Evolutionary conservation across 2,797 vertebrate genomes (phyloP), one percentile per base, ranked within the genome.

Genomic region (Apodemus agrarius): DNA sequence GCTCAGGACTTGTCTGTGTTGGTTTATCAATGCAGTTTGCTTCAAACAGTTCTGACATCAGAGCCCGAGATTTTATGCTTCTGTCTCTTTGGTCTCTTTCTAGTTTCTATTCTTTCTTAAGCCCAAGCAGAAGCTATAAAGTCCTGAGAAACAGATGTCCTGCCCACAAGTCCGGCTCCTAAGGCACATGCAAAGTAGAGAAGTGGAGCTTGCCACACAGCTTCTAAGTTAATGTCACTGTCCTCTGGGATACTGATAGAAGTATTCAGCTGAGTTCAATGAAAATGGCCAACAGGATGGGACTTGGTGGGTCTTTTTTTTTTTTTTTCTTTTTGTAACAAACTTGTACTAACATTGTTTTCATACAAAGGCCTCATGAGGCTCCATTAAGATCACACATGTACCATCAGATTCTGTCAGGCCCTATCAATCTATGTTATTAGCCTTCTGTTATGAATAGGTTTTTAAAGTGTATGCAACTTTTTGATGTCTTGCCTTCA

Each of bases 401-500:
- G 1, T 84, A 12, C 26, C 67, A 69, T 90, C 67, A 86, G 52
- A 46, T 61, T 82, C 37, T 89, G 11, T 72, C 40, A 82, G 11
- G 17, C 14, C 6, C 76, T 89, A 72, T 81, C 54, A 85, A 74
- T 78, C 26, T 46, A 37, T 74, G n/a, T 65, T 63, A 89, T 93
- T 40, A 79, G 7, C 52, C 61, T 46, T 11, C 46, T 90, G 5
- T 22, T n/a, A 3, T 34, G 31, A 10, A 84, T 63, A 43, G 37
- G 21, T 82, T 67, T 61, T 59, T 46, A 24, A 54, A 43, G 17
- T 67, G 89, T 93, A 86, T 93, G 81, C 88, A 86, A 78, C 40
- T 22, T 93, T 67, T 89, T 95, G 81, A 86, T 61, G 74, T 29
- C 37, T 82, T 37, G 63, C 29, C 6, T 88, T 93, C 65, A 87